These are phyloP conservation scores for Eubucco bourcierii DNA, from an alignment of 2,113 vertebrate species.

Conservation along the genomic window DNA sequence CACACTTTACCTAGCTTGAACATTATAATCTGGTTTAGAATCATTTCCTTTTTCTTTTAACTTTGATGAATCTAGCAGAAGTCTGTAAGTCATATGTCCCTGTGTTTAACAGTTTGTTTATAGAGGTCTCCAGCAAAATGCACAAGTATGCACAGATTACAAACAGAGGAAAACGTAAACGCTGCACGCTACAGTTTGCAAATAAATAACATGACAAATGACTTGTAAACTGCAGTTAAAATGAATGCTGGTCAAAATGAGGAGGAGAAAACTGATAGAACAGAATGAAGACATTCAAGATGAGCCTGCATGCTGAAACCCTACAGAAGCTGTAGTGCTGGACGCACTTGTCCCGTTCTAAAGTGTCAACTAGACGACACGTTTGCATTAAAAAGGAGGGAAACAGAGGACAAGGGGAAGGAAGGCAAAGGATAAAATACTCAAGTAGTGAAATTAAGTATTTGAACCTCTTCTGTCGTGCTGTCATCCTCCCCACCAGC, in stretches of 20 bases:
- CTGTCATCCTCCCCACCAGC: background rate
- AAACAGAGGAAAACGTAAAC: background rate
- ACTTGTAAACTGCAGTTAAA: background rate
- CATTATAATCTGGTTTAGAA: background rate
- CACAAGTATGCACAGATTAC: background rate
- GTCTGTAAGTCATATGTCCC: background rate
- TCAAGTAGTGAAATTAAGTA: background rate
- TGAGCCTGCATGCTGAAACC: background rate
- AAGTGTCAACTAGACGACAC: background rate
- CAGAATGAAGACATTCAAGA: background rate
- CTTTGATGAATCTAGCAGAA: background rate
- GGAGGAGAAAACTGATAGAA: background rate
- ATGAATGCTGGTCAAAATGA: constrained; percentile 8
- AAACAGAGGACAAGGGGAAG: background rate
- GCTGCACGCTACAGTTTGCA: background rate
- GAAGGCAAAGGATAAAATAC: background rate
- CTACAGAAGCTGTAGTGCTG: background rate
- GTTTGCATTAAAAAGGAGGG: background rate
- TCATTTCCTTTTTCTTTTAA: background rate
- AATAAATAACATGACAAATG: background rate
- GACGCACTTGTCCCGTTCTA: background rate
- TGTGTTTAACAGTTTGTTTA: background rate
- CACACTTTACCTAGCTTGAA: constrained; percentile 26
- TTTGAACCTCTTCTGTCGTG: constrained; percentile 10
- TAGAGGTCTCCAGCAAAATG: background rate